Conservation (phyloP, 2,888 invertebrate species). For the Cantharis flavilabris region DNA sequence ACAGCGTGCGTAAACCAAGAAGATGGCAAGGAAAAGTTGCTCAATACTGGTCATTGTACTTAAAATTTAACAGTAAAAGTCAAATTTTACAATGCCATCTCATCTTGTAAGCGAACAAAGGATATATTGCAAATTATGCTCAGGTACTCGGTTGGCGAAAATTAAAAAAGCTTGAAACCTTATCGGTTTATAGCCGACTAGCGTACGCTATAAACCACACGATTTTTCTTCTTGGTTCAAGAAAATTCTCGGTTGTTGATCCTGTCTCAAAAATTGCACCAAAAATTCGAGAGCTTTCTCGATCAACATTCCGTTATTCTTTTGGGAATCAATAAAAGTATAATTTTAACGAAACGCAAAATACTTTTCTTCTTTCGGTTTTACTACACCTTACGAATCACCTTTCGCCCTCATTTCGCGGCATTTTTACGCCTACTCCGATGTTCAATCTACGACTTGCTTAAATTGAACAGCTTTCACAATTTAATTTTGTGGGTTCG, state of each 20-base stretch:
- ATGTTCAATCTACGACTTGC: constrained; percentile 39
- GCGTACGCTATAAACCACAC: not conserved
- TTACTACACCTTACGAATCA: constrained; percentile 53
- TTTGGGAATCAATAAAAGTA: constrained; percentile 22
- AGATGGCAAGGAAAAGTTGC: not conserved
- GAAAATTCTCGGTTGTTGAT: too few species aligned
- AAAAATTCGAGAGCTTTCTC: not conserved
- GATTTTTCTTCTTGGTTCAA: too few species aligned
- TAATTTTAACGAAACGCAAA: constrained; percentile 11
- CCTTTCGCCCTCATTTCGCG: constrained; percentile 57
- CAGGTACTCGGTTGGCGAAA: not conserved
- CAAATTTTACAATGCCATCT: not conserved
- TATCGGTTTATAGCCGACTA: not conserved
- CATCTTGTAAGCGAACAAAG: not conserved
- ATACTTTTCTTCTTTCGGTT: constrained; percentile 48
- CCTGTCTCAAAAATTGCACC: not conserved
- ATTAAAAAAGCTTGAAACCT: not conserved
- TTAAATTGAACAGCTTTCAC: constrained; percentile 7
- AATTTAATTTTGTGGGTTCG: not conserved
- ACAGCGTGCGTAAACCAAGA: not conserved
- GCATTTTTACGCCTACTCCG: constrained; percentile 56
- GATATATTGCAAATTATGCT: not conserved
- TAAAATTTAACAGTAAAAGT: not conserved
- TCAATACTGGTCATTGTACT: not conserved
- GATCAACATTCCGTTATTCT: constrained; percentile 22